Conservation (phyloP, 2,888 invertebrate genomes). For the Listrodromus nycthemerus region DNA sequence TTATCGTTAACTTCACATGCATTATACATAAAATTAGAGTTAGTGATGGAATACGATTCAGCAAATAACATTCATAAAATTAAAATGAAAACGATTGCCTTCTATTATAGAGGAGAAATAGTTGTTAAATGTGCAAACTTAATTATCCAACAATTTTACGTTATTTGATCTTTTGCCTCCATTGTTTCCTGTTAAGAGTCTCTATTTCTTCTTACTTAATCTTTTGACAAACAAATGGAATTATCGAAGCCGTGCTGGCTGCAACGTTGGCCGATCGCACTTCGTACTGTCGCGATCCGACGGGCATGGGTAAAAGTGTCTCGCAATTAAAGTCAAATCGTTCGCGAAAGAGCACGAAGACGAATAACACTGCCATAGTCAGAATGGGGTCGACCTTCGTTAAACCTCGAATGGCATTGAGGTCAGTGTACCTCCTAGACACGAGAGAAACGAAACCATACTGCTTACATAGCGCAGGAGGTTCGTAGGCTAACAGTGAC, state of each 20-base stretch:
- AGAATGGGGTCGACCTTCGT: slow-evolving; percentile 72
- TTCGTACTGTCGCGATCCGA: slow-evolving; percentile 54
- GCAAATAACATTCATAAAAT: no score
- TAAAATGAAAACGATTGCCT: no score
- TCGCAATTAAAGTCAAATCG: slow-evolving; percentile 72
- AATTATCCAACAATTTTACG: neutral
- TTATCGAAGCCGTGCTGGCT: neutral
- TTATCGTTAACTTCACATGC: no score
- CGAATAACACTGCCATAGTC: slow-evolving; percentile 57
- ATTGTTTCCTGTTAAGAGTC: neutral
- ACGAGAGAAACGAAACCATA: slow-evolving; percentile 26
- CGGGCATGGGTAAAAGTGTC: slow-evolving; percentile 49
- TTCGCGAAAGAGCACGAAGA: slow-evolving; percentile 15
- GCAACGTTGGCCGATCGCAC: slow-evolving; percentile 66
- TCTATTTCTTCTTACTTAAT: neutral
- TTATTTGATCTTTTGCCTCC: no score
- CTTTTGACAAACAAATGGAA: neutral
- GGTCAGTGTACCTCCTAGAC: slow-evolving; percentile 48
- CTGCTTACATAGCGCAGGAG: neutral
- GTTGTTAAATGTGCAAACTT: neutral
- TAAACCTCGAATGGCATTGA: slow-evolving; percentile 64
- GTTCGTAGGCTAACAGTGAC: slow-evolving; percentile 43
- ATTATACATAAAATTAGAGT: neutral
- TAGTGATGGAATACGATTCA: neutral
- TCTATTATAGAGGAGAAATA: no score